Evolutionary conservation across 2,888 invertebrate species (phyloP).

Genomic region (Cepaea hortensis): DNA sequence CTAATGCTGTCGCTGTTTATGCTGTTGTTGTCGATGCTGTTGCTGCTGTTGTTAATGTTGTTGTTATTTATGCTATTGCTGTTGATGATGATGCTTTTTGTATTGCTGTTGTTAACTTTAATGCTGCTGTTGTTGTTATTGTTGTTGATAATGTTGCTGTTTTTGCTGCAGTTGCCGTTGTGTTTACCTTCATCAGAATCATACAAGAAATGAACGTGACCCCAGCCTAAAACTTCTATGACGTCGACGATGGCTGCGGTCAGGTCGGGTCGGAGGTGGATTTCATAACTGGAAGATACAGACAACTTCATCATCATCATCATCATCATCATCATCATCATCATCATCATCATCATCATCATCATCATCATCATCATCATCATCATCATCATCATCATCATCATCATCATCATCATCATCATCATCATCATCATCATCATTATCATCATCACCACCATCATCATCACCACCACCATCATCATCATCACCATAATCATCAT

Average conservation of each 20-base stretch:
- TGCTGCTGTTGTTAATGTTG: too few relatives aligned
- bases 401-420: conserved; percentile 34
- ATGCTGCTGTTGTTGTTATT: neutral
- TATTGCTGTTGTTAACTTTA: neutral
- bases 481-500: neutral
- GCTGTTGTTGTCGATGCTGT: too few relatives aligned
- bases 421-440: conserved; percentile 32
- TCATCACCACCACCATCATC: neutral
- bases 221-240: conserved; percentile 62
- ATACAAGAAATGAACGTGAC: conserved; percentile 64
- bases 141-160: neutral
- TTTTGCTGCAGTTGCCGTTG: neutral
- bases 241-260: conserved; percentile 82
- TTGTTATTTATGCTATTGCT: too few relatives aligned
- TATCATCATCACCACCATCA: neutral
- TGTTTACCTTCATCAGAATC: conserved; percentile 68
- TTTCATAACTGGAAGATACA: conserved; percentile 82
- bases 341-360: conserved; percentile 32
- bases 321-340: conserved; percentile 39
- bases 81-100: neutral
- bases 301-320: too few relatives aligned
- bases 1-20: too few relatives aligned
- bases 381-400: conserved; percentile 38
- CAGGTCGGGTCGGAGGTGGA: conserved; percentile 85
- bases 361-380: conserved; percentile 33